phyloP scores from a whole-genome alignment of 2,797 vertebrate genomes.

The Anabacerthia variegaticeps region DNA sequence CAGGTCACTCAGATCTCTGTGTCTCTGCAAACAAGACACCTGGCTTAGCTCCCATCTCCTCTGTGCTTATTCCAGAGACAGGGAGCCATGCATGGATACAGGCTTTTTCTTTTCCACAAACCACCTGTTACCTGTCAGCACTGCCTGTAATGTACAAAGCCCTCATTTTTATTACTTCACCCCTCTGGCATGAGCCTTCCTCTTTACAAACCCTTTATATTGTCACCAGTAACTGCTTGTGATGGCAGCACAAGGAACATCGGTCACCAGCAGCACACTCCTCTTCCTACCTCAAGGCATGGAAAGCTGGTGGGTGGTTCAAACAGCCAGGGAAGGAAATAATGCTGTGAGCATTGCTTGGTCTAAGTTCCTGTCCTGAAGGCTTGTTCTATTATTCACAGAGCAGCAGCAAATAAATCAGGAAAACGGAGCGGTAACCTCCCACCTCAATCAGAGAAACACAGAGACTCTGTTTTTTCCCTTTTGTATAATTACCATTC shows the following conservation, averaged over 20 bases:
- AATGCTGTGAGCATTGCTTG: not conserved
- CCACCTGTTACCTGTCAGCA: not conserved
- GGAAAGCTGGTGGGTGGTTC: slow-evolving; percentile 52
- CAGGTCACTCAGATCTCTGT: not conserved
- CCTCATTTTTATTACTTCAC: not conserved
- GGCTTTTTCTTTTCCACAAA: not conserved
- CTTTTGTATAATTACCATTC: not conserved
- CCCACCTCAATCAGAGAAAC: not conserved
- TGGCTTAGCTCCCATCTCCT: not conserved
- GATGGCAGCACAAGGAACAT: fast-evolving
- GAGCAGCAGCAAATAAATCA: slow-evolving; percentile 17
- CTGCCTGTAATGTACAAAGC: not conserved
- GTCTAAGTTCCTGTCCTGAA: slow-evolving; percentile 56
- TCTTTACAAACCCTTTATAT: not conserved
- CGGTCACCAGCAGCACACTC: not conserved
- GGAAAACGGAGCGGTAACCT: not conserved
- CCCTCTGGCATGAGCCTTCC: not conserved
- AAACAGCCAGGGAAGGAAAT: slow-evolving; percentile 39
- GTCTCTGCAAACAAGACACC: not conserved
- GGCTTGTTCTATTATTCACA: slow-evolving; percentile 38
- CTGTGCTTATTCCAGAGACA: not conserved
- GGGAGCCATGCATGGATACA: fast-evolving
- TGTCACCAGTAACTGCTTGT: not conserved
- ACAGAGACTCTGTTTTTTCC: not conserved
- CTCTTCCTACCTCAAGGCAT: slow-evolving; percentile 51